phyloP scores from a whole-genome alignment of 2,113 vertebrate genomes.

The Melanerpes formicivorus region DNA sequence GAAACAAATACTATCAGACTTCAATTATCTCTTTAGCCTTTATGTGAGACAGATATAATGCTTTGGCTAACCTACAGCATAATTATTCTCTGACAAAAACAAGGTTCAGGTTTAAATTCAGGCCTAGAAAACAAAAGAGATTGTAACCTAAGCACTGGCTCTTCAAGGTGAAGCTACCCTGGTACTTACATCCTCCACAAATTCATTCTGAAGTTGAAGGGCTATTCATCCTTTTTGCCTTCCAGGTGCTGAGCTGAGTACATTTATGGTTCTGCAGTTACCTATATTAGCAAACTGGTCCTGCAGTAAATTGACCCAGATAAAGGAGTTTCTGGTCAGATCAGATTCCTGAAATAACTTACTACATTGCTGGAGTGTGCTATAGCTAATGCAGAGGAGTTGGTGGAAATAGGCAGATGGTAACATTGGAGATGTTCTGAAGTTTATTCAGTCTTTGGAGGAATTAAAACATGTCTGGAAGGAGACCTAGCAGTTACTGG shows the following conservation, averaged over 20 bases:
- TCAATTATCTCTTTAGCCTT: background rate
- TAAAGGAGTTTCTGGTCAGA: background rate
- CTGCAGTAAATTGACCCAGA: background rate
- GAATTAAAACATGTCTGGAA: background rate
- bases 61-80: background rate
- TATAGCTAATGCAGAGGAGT: background rate
- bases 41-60: background rate
- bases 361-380: background rate
- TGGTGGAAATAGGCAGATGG: background rate
- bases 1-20: background rate
- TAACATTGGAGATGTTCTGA: background rate
- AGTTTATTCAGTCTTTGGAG: background rate
- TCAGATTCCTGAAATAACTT: background rate
- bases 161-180: background rate
- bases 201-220: background rate
- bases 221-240: background rate
- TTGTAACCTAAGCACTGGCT: background rate
- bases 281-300: background rate
- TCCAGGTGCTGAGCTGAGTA: background rate
- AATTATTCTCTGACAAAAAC: background rate
- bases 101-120: background rate
- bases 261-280: background rate
- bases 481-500: background rate
- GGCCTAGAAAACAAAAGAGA: background rate
- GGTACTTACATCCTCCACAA: background rate